phyloP scores from a whole-genome alignment of 2,113 vertebrate genomes.

The Loxodonta africana region DNA sequence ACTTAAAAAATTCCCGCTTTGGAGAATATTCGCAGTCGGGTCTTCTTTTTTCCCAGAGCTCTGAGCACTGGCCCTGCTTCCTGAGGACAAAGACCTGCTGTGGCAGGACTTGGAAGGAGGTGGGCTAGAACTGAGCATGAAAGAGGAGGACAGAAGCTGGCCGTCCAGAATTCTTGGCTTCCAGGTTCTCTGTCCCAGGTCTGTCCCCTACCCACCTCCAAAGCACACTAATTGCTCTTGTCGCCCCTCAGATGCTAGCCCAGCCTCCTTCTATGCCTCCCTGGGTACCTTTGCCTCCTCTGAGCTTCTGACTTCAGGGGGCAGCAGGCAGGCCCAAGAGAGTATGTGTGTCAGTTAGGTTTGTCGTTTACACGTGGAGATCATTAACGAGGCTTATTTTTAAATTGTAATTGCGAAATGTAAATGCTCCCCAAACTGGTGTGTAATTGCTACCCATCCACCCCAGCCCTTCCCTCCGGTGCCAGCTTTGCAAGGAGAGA shows the following conservation, averaged over 20 bases:
- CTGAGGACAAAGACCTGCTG: neutral
- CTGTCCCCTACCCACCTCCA: neutral
- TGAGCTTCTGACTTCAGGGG: neutral
- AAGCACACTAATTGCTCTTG: neutral
- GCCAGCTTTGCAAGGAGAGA: conserved; percentile 84
- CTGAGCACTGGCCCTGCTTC: neutral
- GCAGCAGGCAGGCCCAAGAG: conserved; percentile 67
- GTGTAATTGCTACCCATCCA: conserved; percentile 82
- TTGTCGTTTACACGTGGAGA: conserved; percentile 81
- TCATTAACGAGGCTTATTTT: conserved; percentile 85
- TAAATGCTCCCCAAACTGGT: conserved; percentile 84
- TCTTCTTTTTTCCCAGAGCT: neutral
- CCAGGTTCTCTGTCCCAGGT: neutral
- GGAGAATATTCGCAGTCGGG: neutral
- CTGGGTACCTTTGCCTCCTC: neutral
- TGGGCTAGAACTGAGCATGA: no score
- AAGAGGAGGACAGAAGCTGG: neutral
- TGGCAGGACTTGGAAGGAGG: neutral
- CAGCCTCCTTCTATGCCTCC: neutral
- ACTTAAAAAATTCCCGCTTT: neutral
- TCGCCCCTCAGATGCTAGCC: neutral
- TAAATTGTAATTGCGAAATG: conserved; percentile 86
- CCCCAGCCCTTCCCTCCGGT: conserved; percentile 82
- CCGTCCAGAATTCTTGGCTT: neutral
- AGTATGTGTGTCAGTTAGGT: conserved; percentile 75